phyloP scores from a whole-genome alignment of 2,888 invertebrate species.

The Amphimallon solstitiale region DNA sequence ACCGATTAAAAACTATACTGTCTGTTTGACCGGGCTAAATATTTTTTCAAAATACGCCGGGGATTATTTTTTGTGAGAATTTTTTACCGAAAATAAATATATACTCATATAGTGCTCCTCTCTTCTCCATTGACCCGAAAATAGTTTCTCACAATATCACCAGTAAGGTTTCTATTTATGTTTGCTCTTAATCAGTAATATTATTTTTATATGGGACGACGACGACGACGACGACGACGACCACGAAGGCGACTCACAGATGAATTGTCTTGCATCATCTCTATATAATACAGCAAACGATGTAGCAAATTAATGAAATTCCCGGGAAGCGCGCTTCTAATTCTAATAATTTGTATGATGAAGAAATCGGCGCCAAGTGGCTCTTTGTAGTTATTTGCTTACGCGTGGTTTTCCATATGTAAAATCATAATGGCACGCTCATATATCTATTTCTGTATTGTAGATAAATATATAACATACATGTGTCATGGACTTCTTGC shows the following conservation, averaged over 20 bases:
- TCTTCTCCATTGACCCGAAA: slow-evolving; percentile 9
- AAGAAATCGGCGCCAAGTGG: slow-evolving; percentile 25
- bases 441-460: too few relatives aligned
- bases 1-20: slow-evolving; percentile 41
- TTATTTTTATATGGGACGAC: slow-evolving; percentile 28
- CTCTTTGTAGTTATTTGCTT: slow-evolving; percentile 5
- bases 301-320: slow-evolving; percentile 31
- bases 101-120: background rate
- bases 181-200: slow-evolving; percentile 33
- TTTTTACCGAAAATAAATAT: slow-evolving; percentile 14
- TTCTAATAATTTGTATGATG: slow-evolving; percentile 23
- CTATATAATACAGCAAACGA: background rate
- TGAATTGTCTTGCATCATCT: slow-evolving; percentile 28
- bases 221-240: too few relatives aligned
- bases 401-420: background rate
- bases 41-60: slow-evolving; percentile 27
- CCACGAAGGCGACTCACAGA: too few relatives aligned
- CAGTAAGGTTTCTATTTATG: slow-evolving; percentile 26
- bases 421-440: slow-evolving; percentile 6
- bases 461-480: too few relatives aligned
- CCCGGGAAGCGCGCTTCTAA: slow-evolving; percentile 3
- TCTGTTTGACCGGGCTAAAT: slow-evolving; percentile 31
- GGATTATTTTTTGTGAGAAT: slow-evolving; percentile 16
- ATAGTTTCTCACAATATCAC: slow-evolving; percentile 27
- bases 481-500: too few relatives aligned